These are phyloP conservation scores for Halisarca cf. caerulea DNA, from an alignment of 37 sponge, comb jelly and placozoan genomes.

Conservation along the genomic window DNA sequence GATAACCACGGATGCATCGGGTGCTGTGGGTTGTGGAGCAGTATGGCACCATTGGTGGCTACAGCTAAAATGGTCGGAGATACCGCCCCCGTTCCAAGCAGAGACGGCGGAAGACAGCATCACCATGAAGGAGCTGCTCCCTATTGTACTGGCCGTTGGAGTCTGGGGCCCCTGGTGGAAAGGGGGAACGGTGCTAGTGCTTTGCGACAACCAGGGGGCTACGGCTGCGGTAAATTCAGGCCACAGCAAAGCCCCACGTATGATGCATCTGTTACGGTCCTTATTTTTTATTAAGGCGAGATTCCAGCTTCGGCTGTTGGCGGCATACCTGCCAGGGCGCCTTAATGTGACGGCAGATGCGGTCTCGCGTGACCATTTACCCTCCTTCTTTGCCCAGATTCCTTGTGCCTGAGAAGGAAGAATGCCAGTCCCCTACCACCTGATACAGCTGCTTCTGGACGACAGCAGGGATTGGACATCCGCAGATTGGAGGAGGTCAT, in stretches of 20 bases:
- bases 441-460: conserved; percentile 14
- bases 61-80: conserved; percentile 1
- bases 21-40: conserved; percentile 21
- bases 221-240: not conserved
- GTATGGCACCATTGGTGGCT: not conserved
- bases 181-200: not conserved
- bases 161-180: too few species aligned
- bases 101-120: not conserved
- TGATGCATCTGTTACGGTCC: not conserved
- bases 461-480: conserved; percentile 41
- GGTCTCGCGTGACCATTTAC: conserved; percentile 34
- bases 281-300: not conserved
- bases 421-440: not conserved
- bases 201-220: not conserved
- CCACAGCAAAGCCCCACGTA: not conserved
- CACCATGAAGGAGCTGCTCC: too few species aligned
- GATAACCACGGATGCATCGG: conserved; percentile 39
- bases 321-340: conserved; percentile 27
- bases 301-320: not conserved
- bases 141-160: too few species aligned
- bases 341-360: conserved; percentile 35
- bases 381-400: conserved; percentile 20
- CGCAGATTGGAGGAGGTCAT: conserved; percentile 33
- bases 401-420: not conserved
- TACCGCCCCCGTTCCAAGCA: too few species aligned